These are phyloP conservation scores for Danio choprae DNA, from an alignment of 2,797 vertebrate genomes.

Conservation along the genomic window DNA sequence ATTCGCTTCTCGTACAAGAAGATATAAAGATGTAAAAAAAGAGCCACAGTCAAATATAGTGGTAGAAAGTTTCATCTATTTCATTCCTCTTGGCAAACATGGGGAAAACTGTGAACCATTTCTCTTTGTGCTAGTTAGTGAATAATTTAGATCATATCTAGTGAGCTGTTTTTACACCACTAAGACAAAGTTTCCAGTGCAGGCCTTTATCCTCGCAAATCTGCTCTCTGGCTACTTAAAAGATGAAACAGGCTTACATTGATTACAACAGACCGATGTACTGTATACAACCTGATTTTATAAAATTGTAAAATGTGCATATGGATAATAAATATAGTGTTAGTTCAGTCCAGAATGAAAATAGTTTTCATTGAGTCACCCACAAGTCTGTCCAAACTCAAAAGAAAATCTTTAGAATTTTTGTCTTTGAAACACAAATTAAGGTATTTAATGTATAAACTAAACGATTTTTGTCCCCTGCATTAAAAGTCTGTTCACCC, in stretches of 20 bases:
- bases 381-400: too few species aligned
- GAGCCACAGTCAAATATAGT: neutral
- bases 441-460: too few species aligned
- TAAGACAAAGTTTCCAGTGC: slow-evolving; percentile 7
- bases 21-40: slow-evolving; percentile 3
- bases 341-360: too few species aligned
- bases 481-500: too few species aligned
- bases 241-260: slow-evolving; percentile 8
- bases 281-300: neutral
- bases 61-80: slow-evolving; percentile 3
- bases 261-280: neutral
- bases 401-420: too few species aligned
- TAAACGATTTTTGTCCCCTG: too few species aligned
- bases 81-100: neutral
- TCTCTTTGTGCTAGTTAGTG: slow-evolving; percentile 21
- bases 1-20: neutral
- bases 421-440: too few species aligned
- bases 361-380: too few species aligned
- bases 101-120: neutral
- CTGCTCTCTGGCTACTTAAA: slow-evolving; percentile 17
- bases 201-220: slow-evolving; percentile 1
- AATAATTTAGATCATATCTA: slow-evolving; percentile 27
- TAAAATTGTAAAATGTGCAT: neutral
- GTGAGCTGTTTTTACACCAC: slow-evolving; percentile 13
- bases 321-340: neutral